Conservation (phyloP, 1,140 invertebrate species). For the Wiebesia pumilae region DNA sequence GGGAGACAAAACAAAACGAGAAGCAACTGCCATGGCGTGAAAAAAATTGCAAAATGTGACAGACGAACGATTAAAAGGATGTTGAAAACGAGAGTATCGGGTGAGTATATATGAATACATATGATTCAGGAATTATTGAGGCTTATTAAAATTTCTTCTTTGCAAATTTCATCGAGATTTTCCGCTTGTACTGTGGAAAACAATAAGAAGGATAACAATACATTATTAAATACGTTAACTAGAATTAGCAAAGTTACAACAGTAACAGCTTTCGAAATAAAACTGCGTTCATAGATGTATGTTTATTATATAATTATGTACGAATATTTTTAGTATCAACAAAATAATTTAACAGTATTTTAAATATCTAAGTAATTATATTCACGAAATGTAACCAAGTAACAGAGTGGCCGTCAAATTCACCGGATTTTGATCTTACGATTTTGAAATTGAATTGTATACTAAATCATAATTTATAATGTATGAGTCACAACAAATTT, state of each 20-base stretch:
- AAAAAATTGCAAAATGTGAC: slow-evolving; percentile 39
- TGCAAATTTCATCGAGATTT: background rate
- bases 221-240: background rate
- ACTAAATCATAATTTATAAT: background rate
- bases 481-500: background rate
- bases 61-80: slow-evolving; percentile 18
- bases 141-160: slow-evolving; percentile 34
- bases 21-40: background rate
- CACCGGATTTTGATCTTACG: background rate
- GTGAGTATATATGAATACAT: background rate
- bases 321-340: background rate
- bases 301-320: background rate
- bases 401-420: background rate
- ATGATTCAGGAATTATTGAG: slow-evolving; percentile 11
- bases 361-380: background rate
- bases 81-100: slow-evolving; percentile 27
- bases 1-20: slow-evolving; percentile 29
- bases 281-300: background rate
- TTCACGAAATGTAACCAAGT: background rate
- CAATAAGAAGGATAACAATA: background rate
- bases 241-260: background rate
- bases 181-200: background rate
- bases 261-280: background rate
- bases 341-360: background rate
- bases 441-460: background rate